Base-by-base conservation (phyloP, 2,797 vertebrate species). In the Atherinosoma microstoma region DNA sequence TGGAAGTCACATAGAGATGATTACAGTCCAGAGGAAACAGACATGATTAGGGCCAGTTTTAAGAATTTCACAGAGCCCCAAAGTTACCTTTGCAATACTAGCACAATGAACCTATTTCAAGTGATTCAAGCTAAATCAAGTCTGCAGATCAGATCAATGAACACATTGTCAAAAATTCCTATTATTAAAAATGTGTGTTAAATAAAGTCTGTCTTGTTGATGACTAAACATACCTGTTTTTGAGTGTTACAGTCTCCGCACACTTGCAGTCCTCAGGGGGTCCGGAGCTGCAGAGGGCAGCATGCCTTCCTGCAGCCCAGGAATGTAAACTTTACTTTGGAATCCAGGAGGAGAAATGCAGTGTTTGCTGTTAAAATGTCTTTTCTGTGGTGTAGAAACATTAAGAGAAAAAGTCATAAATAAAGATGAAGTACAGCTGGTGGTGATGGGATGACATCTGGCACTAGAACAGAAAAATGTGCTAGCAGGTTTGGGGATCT, bases 251-350 rank as follows among this genome's bases (percentile, higher is more conserved):
- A 27, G 60, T 47, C 73, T 70, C 66, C 70, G 54, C 78, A 71
- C 15, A 64, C 58, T 58, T 83, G 70, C 69, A 66, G 67, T 78
- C n/a, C 70, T 47, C 6, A 38, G 58, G 38, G 71, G 61, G 45
- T 76, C 83, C 76, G 51, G 66, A 75, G 64, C 81, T 73, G 77
- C 60, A 79, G 80, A 78, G 85, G 74, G 86, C 80, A 79, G 84
- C 86, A 83, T 90, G 89, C 87, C 82, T 84, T 76, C 47, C 78
- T 47, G 59, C 70, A 68, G 85, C 85, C 71, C 68, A 87, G 87
- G 93, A 95, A 94, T 94, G 94, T 88, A 86, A 94, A 92, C 94
- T 94, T 94, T 94, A 91, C 84, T 93, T 94, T 95, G 93, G 94
- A 94, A 77, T 84, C 56, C 64, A 79, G 75, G 67, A 70, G 70